Evolutionary conservation across 2,797 vertebrate species (phyloP).

Genomic region (Liasis olivaceus): DNA sequence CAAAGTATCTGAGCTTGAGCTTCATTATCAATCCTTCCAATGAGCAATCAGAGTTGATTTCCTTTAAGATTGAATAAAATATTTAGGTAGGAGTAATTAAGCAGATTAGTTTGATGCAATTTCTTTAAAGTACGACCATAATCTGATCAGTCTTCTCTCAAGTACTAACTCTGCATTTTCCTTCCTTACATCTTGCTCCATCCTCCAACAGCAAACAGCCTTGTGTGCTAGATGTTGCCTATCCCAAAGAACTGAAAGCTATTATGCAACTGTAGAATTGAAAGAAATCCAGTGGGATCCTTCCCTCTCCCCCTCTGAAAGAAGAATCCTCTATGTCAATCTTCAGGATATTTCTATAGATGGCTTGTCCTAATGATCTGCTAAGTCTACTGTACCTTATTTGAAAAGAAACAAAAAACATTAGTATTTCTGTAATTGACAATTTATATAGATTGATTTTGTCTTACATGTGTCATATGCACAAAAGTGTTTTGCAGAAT

Average conservation of each 20-base stretch:
- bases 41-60: too few relatives aligned
- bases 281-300: neutral
- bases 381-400: neutral
- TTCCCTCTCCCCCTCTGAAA: neutral
- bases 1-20: too few relatives aligned
- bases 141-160: neutral
- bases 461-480: neutral
- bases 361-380: conserved; percentile 18
- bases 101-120: neutral
- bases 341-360: neutral
- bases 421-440: neutral
- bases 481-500: neutral
- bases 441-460: neutral
- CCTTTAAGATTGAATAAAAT: too few relatives aligned
- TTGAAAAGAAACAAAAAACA: neutral
- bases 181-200: neutral
- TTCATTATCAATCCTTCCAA: too few relatives aligned
- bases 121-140: neutral
- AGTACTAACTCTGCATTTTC: neutral
- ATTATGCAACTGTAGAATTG: neutral
- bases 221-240: neutral
- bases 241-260: neutral
- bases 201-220: neutral
- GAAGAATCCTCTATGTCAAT: conserved; percentile 20
- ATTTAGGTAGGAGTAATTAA: neutral